Evolutionary conservation across 2,113 vertebrate genomes (phyloP).

Genomic region (Corvus hawaiiensis): DNA sequence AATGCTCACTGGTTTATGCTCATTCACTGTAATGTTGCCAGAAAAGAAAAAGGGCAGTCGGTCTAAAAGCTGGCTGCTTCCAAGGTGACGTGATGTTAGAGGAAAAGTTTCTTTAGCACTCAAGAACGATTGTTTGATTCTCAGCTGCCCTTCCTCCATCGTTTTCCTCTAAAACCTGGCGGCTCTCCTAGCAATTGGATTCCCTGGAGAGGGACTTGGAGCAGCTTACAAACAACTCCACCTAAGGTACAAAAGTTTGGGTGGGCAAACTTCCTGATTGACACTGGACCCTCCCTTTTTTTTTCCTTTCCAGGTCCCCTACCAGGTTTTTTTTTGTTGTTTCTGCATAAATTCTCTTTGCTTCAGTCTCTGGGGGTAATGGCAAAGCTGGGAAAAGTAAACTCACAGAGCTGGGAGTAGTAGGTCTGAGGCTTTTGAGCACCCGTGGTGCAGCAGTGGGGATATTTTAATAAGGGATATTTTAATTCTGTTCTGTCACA

Average conservation of each 20-base stretch:
- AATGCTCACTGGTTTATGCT: neutral
- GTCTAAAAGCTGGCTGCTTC: neutral
- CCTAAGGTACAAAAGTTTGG: constrained; percentile 55
- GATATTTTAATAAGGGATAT: neutral
- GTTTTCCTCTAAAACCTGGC: constrained; percentile 34
- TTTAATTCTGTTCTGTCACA: neutral
- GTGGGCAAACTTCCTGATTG: constrained; percentile 41
- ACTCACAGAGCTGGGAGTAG: neutral
- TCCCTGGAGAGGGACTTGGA: constrained; percentile 32
- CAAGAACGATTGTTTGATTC: neutral
- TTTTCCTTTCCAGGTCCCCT: neutral
- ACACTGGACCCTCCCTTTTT: neutral
- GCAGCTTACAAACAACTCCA: constrained; percentile 41
- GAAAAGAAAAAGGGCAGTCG: constrained; percentile 4
- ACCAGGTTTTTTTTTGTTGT: neutral
- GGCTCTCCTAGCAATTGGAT: neutral
- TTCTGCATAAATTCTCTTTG: neutral
- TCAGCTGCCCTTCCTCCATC: neutral
- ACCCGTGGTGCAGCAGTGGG: neutral
- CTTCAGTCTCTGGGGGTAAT: neutral
- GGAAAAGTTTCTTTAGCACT: neutral
- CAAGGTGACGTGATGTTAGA: neutral
- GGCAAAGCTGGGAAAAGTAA: neutral
- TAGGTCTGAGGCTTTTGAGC: neutral
- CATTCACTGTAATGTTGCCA: constrained; percentile 36